Evolutionary conservation across 2,797 vertebrate genomes (phyloP), one percentile per base, ranked within the genome.

Genomic region (Gallinago nigripennis): DNA sequence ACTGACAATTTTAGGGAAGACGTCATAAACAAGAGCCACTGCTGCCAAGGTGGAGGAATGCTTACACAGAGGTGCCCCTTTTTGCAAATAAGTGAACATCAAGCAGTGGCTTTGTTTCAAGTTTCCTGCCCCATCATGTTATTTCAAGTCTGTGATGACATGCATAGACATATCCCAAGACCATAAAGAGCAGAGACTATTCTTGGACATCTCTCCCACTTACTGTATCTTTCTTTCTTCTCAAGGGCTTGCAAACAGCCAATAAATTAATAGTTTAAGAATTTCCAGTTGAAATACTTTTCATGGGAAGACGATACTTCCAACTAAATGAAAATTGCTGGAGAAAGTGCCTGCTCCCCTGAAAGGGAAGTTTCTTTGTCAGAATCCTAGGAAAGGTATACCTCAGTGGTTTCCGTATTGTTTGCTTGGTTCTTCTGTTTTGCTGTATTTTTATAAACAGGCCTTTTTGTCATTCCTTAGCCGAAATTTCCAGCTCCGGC

Each of bases 241-340:
- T 96, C 64, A 66, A 86, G 68, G 84, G 73, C 58, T 92, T 65
- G n/a, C 43, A 85, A 78, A 87, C 56, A 89, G 85, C n/a, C 72
- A 92, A 86, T 87, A 96, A 95, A 85, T 90, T 65, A 83, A 69
- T 27, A 61, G 65, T 65, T 93, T 79, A 56, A 93, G 54, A 79
- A 69, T 72, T 87, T 88, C 73, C 91, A 91, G 30, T 35, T 80
- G 65, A 88, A 95, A 79, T 21, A 39, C 27, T 92, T 91, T 92
- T 87, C 65, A 92, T 7, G 30, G 85, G 45, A 91, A 95, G 92
- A 86, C 8, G 50, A 93, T 82, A 81, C 76, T 78, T 91, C 61
- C 24, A 69, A 25, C 37, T 65, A 71, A 89, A 87, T 75, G 50
- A 83, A 89, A 89, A 78, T 58, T 58, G 21, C 75, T 85, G 69